phyloP scores from a whole-genome alignment of 2,113 vertebrate genomes.

The Trachemys scripta region DNA sequence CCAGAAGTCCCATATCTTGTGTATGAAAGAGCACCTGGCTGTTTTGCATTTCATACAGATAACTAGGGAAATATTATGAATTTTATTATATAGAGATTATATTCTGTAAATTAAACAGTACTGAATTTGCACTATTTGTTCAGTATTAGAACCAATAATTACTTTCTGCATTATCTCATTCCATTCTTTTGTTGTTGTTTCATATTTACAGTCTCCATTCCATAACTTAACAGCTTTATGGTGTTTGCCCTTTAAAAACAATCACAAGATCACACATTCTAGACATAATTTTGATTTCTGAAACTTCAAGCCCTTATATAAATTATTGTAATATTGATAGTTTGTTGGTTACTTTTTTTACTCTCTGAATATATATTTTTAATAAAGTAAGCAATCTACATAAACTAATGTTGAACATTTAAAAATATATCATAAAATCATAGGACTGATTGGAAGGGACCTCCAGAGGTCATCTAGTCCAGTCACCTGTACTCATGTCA shows the following conservation, averaged over 20 bases:
- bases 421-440: no score
- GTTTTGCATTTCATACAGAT: not conserved
- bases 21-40: not conserved
- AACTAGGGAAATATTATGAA: not conserved
- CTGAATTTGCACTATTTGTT: not conserved
- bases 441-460: no score
- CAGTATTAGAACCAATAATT: not conserved
- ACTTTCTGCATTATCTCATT: not conserved
- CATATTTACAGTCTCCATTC: not conserved
- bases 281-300: not conserved
- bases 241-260: not conserved
- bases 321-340: not conserved
- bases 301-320: not conserved
- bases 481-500: no score
- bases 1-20: not conserved
- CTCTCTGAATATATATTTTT: not conserved
- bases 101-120: not conserved
- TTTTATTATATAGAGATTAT: not conserved
- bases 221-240: not conserved
- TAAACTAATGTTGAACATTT: not conserved
- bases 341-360: not conserved
- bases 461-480: no score
- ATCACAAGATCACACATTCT: no score
- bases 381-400: not conserved
- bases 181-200: not conserved